Percentiles rank a stretch among this genome's conserved stretches.
Conservation (phyloP, 2,888 invertebrate genomes). For the Drosophila paranaensis region DNA sequence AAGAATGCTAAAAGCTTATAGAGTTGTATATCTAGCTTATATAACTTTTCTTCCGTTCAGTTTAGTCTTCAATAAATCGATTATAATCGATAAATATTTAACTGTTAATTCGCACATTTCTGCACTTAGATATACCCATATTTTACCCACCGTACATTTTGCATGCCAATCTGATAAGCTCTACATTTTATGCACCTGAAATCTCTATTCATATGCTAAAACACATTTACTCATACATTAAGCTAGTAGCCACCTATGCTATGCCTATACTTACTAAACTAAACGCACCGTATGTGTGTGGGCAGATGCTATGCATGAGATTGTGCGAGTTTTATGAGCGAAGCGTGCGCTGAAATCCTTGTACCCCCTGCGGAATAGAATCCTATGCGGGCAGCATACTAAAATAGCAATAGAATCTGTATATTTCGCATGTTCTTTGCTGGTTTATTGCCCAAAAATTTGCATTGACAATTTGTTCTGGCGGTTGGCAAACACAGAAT, state of each 20-base stretch:
- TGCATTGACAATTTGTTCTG: constrained; percentile 47
- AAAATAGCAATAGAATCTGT: constrained; percentile 41
- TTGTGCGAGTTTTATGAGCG: constrained; percentile 50
- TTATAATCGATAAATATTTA: not conserved
- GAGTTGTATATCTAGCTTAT: not conserved
- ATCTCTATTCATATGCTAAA: constrained; percentile 10
- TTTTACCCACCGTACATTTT: not conserved
- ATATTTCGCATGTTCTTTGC: constrained; percentile 24
- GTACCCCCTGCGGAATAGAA: constrained; percentile 15
- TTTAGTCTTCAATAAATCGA: not conserved
- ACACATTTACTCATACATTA: constrained; percentile 8
- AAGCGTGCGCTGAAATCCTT: constrained; percentile 39
- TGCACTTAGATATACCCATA: too few species aligned
- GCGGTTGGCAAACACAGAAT: constrained; percentile 35
- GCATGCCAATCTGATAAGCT: not conserved
- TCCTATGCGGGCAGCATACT: constrained; percentile 39
- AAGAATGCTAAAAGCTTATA: too few species aligned
- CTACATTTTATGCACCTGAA: not conserved
- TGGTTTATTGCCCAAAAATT: constrained; percentile 50
- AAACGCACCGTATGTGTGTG: constrained; percentile 2
- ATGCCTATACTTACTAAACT: constrained; percentile 16
- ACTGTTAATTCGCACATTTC: not conserved
- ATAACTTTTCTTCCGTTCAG: not conserved
- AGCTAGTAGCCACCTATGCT: constrained; percentile 6
- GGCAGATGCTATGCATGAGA: not conserved